Base-by-base conservation (phyloP, 1,140 invertebrate species). In the Drosophila novamexicana region DNA sequence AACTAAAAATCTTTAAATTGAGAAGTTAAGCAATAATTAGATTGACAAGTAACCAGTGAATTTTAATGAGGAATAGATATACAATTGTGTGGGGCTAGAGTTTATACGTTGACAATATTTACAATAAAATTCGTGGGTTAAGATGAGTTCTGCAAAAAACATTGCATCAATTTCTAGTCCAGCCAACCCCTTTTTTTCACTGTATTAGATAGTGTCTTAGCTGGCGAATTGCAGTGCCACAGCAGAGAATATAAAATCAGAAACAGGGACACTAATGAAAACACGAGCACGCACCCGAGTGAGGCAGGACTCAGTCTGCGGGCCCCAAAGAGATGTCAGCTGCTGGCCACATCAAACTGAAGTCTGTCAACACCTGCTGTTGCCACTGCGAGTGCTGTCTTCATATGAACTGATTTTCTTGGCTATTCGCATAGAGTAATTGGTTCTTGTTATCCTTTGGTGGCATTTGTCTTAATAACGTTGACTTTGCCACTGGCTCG, bases 381-480 rank as follows among this genome's bases (percentile, higher is more conserved):
- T 57, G 63, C 14, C 39, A 2, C 7, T n/a, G 49, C 66, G 34
- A 56, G 34, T 14, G 36, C 22, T 59, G 70, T 47, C 62, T 67
- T 22, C 16, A 66, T 57, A 58, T 67, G 44, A 65, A 66, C 69
- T 66, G 69, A 58, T 66, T 72, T 70, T 50, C 52, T 56, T 39
- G 36, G 34, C 50, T 34, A 47, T 56, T 70, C 57, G 9, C 62
- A 57, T 44, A 57, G 69, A 65, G 62, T 53, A 68, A 69, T 77
- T 44, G 75, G 42, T 77, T 77, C 74, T 58, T 49, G 44, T 59
- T 73, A 63, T 65, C 64, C 45, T 52, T 59, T 22, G 22, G 45
- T 62, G 66, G 36, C 77, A 81, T 81, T 77, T 81, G 78, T 77
- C 79, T 67, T 69, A 77, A 69, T 77, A 82, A 77, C 66, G 50